A percentile compares a stretch with the other conserved stretches of the same genome.
Conservation (phyloP, 2,888 invertebrate genomes). For the Nephrocerus scutellatus region DNA sequence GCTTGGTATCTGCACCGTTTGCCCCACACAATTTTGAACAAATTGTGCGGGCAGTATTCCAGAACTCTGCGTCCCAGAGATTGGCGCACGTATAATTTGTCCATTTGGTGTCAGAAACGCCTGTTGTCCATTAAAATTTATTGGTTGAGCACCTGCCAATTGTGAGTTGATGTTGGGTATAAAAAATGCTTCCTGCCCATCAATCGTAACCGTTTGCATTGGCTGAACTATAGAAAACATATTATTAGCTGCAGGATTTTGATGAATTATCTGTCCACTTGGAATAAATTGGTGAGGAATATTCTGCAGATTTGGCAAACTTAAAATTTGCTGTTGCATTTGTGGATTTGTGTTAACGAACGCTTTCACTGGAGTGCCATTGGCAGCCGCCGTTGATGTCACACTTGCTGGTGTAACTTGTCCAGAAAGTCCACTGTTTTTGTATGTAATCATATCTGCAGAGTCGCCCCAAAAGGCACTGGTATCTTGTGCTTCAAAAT, state of each 20-base stretch:
- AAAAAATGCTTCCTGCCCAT: constrained; percentile 87
- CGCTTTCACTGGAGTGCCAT: constrained; percentile 26
- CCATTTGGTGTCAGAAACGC: constrained; percentile 54
- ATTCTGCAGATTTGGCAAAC: constrained; percentile 23
- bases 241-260: constrained; percentile 33
- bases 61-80: constrained; percentile 33
- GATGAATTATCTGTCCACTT: constrained; percentile 29
- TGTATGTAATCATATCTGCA: constrained; percentile 22
- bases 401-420: constrained; percentile 22
- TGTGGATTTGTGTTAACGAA: constrained; percentile 26
- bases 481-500: too few relatives aligned
- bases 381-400: constrained; percentile 20
- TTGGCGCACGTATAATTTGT: constrained; percentile 69
- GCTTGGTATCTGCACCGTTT: constrained; percentile 63
- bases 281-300: constrained; percentile 33
- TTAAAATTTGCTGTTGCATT: constrained; percentile 28
- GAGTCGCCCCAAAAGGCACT: too few relatives aligned
- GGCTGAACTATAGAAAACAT: constrained; percentile 58
- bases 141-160: constrained; percentile 49
- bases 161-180: constrained; percentile 68
- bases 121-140: constrained; percentile 52
- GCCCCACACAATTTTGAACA: constrained; percentile 63
- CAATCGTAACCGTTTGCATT: constrained; percentile 86
- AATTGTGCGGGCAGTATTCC: constrained; percentile 58
- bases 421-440: constrained; percentile 22